Percentiles rank a stretch among this genome's conserved stretches.
phyloP scores from a whole-genome alignment of 2,888 invertebrate genomes.

The Liodrosophila aerea region DNA sequence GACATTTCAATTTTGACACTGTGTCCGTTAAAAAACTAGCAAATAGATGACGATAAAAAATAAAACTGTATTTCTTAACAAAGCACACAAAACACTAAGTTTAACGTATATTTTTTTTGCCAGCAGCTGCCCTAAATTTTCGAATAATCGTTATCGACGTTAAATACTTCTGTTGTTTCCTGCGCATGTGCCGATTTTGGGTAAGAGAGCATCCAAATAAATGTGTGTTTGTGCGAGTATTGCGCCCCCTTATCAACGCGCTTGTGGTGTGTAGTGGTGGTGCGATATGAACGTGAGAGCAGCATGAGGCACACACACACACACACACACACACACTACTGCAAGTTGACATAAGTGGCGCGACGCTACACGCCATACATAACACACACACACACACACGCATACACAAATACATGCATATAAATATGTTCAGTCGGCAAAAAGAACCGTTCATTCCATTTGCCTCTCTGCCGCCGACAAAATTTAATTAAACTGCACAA shows the following conservation, averaged over 20 bases:
- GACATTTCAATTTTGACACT: constrained; percentile 3
- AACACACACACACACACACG: constrained; percentile 11
- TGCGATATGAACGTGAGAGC: constrained; percentile 59
- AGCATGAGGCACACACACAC: constrained; percentile 15
- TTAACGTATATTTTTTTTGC: too few relatives aligned
- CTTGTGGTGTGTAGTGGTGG: constrained; percentile 38
- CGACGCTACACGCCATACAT: too few relatives aligned
- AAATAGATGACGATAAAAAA: not conserved
- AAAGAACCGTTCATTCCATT: constrained; percentile 65
- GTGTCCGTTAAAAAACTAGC: constrained; percentile 6
- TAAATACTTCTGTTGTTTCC: constrained; percentile 24
- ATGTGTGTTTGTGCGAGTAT: constrained; percentile 6
- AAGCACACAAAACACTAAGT: too few relatives aligned
- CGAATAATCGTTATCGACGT: constrained; percentile 41
- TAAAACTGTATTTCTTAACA: too few relatives aligned
- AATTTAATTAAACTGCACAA: constrained; percentile 37
- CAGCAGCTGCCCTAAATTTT: too few relatives aligned
- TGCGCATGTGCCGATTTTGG: constrained; percentile 62
- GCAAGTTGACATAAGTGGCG: constrained; percentile 11
- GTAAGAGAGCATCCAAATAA: constrained; percentile 4
- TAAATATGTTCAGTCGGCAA: constrained; percentile 41
- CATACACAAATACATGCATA: constrained; percentile 7
- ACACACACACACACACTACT: constrained; percentile 6
- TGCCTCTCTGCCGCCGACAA: constrained; percentile 25
- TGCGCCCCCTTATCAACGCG: constrained; percentile 14